These are phyloP conservation scores for Merops nubicus DNA, from an alignment of 2,113 vertebrate species.

Conservation along the genomic window DNA sequence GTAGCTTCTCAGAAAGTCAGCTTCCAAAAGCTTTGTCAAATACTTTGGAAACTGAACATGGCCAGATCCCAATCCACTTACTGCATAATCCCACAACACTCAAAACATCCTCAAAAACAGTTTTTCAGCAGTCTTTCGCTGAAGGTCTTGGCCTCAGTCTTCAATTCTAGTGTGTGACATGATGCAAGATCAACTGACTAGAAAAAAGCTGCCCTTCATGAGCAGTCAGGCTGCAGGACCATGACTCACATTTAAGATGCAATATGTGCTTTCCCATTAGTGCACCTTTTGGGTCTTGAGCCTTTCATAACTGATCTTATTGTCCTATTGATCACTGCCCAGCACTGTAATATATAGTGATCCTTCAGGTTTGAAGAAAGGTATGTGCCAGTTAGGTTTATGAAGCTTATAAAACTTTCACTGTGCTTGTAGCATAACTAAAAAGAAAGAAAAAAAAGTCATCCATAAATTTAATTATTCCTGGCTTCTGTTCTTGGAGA, in stretches of 20 bases:
- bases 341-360: not conserved
- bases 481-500: conserved; percentile 38
- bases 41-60: not conserved
- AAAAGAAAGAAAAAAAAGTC: not conserved
- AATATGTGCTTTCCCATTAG: conserved; percentile 11
- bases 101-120: not conserved
- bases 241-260: not conserved
- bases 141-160: not conserved
- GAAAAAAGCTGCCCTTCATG: not conserved
- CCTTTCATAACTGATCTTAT: not conserved
- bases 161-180: not conserved
- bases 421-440: conserved; percentile 32
- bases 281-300: not conserved
- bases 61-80: not conserved
- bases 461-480: conserved; percentile 61
- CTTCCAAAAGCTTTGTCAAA: too few species aligned
- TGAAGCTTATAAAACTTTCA: conserved; percentile 48
- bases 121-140: not conserved
- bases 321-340: not conserved
- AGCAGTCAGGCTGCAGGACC: not conserved
- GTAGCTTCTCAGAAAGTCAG: not conserved
- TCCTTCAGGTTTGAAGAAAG: not conserved
- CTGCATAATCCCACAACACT: not conserved
- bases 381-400: conserved; percentile 36
- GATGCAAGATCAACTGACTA: not conserved